phyloP scores from a whole-genome alignment of 2,888 invertebrate species.

The Elegia similella region DNA sequence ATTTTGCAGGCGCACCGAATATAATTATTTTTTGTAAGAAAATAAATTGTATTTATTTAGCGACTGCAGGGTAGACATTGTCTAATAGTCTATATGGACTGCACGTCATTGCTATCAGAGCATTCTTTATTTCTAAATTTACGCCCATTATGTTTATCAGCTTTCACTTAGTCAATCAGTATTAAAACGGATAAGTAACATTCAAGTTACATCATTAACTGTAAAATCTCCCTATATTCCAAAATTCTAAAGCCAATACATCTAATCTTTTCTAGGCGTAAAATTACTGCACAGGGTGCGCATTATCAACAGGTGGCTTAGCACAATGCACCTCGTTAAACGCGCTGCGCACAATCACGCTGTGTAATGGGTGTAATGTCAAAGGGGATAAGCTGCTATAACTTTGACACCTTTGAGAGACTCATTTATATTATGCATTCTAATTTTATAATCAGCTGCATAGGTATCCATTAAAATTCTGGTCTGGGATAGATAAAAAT shows the following conservation, averaged over 20 bases:
- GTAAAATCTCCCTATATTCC: neutral
- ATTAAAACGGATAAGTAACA: neutral
- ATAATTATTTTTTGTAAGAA: too few species aligned
- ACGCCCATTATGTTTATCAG: too few species aligned
- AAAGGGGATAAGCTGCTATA: neutral
- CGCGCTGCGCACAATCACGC: constrained; percentile 21
- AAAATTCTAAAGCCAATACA: neutral
- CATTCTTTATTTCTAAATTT: too few species aligned
- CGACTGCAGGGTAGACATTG: too few species aligned
- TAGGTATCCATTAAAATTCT: too few species aligned
- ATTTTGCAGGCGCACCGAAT: too few species aligned
- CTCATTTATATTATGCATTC: too few species aligned
- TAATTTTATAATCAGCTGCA: too few species aligned
- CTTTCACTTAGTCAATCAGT: neutral
- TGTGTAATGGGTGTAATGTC: constrained; percentile 6
- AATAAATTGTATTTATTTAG: too few species aligned
- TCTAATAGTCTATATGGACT: too few species aligned
- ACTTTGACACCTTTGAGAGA: neutral
- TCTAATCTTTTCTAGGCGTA: constrained; percentile 3
- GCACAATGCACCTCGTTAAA: constrained; percentile 25
- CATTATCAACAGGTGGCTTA: constrained; percentile 18
- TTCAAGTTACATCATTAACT: neutral
- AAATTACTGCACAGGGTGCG: constrained; percentile 15
- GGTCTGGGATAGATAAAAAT: too few species aligned
- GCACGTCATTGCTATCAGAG: too few species aligned